A percentile compares a stretch with the other conserved stretches of the same genome.
These are phyloP conservation scores for Oncorhynchus keta DNA, from an alignment of 2,113 vertebrate species.

Conservation along the genomic window DNA sequence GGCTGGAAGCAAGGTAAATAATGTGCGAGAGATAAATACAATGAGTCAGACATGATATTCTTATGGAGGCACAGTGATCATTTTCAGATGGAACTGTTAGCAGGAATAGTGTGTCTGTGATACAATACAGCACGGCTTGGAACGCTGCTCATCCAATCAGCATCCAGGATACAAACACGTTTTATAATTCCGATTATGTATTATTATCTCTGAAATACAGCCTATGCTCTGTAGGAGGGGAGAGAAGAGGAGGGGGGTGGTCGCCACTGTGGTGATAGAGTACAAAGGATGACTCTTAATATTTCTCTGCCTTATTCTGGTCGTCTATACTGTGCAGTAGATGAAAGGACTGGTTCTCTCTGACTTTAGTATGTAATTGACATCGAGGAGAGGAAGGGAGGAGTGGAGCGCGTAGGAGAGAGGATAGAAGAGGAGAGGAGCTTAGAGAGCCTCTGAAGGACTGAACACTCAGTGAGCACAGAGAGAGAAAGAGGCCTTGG, in stretches of 20 bases:
- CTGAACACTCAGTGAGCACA: slow-evolving; percentile 27
- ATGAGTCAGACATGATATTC: too few relatives aligned
- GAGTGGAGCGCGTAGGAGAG: slow-evolving; percentile 24
- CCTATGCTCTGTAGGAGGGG: neutral
- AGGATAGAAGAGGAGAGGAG: neutral
- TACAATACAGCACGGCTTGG: too few relatives aligned
- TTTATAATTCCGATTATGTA: neutral
- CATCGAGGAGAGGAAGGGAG: slow-evolving; percentile 16
- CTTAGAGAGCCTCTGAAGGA: slow-evolving; percentile 16
- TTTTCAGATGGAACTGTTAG: too few relatives aligned
- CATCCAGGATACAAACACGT: too few relatives aligned
- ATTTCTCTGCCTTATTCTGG: slow-evolving; percentile 35
- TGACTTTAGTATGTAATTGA: slow-evolving; percentile 46
- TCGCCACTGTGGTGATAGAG: neutral
- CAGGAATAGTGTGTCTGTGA: too few relatives aligned
- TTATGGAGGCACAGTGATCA: too few relatives aligned
- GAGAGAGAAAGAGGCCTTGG: slow-evolving; percentile 50
- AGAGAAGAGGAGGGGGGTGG: neutral
- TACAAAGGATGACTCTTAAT: slow-evolving; percentile 32
- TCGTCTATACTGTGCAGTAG: slow-evolving; percentile 39
- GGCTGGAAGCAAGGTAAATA: too few relatives aligned
- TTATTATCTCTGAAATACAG: slow-evolving; percentile 4
- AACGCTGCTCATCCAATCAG: too few relatives aligned
- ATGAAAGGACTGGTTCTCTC: slow-evolving; percentile 48
- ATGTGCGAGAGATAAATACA: too few relatives aligned